phyloP scores from a whole-genome alignment of 2,113 vertebrate species.

The Anguilla japonica region DNA sequence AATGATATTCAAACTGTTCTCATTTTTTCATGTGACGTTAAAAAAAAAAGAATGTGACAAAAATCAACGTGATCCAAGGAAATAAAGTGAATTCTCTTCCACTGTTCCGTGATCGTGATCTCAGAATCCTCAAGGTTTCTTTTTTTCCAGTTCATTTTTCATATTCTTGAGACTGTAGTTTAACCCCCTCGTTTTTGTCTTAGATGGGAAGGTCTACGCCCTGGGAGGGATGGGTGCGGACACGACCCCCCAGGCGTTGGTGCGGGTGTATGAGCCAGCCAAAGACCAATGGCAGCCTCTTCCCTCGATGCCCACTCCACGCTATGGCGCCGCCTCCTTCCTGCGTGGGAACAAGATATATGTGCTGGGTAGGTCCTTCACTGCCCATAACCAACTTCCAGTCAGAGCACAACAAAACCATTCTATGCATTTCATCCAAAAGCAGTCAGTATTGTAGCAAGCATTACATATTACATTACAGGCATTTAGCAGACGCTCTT shows the following conservation, averaged over 20 bases:
- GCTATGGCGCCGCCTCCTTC: slow-evolving; percentile 87
- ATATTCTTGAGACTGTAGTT: neutral
- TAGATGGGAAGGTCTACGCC: slow-evolving; percentile 88
- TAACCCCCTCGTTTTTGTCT: slow-evolving; percentile 42
- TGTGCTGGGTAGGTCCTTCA: slow-evolving; percentile 71
- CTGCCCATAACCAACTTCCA: neutral
- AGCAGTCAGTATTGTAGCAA: neutral
- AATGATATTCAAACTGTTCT: no score
- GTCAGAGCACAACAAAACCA: neutral
- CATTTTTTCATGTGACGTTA: no score
- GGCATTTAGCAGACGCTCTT: no score
- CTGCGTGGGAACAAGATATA: slow-evolving; percentile 90
- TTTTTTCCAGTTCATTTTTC: slow-evolving; percentile 5
- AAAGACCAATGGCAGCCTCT: slow-evolving; percentile 87
- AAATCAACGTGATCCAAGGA: neutral
- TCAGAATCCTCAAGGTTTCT: neutral
- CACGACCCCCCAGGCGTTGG: slow-evolving; percentile 87
- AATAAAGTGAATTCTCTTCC: neutral
- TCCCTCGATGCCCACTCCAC: slow-evolving; percentile 92
- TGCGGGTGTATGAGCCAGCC: slow-evolving; percentile 83
- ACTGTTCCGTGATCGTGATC: neutral
- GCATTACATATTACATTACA: no score
- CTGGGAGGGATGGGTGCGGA: slow-evolving; percentile 92
- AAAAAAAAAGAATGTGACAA: neutral
- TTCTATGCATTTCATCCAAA: neutral